Evolutionary conservation across 2,113 vertebrate genomes (phyloP), one percentile per base, ranked within the genome.

Genomic region (Eudorcas thomsonii): DNA sequence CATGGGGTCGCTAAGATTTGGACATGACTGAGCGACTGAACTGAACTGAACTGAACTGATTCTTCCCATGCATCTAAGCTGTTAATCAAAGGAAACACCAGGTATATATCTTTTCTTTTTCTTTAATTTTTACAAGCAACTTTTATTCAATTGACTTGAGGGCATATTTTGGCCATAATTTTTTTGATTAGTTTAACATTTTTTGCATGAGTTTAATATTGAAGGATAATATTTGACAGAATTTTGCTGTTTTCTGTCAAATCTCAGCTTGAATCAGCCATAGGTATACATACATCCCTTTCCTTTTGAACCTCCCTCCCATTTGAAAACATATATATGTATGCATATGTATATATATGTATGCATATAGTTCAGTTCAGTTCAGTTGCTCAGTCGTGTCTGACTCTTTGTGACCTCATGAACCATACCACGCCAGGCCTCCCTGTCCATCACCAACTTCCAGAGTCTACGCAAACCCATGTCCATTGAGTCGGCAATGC

Each of bases 51-150:
- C 13, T 80, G 48, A 45, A 45, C 45, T 45, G 45, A 45, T 50
- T 96, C n/a, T 82, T 96, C n/a, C 21, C 59, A 77, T 55, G 50
- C 30, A 74, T 7, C 91, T 91, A 95, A 85, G 39, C 48, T 90
- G 52, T 88, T 97, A 92, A 90, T 88, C n/a, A 88, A 62, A 89
- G 80, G 10, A 33, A 88, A 54, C 33, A 96, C 33, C 86, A 96
- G 82, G 7, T 52, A 54, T 52, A 85, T 84, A 92, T 94, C 39
- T 62, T 60, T 96, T 62, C 57, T 67, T 67, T n/a, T 67, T 19
- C 33, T 67, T n/a, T 67, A n/a, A 67, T 5, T 67, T 67, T 67
- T n/a, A 67, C 33, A 67, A n/a, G 62, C 10, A n/a, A n/a, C 33
- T 67, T 67, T n/a, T 67, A 67, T 67, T 67, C 62, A 19, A 19